Conservation (phyloP, 23 tunicate species). For the Halocynthia aurantium region DNA sequence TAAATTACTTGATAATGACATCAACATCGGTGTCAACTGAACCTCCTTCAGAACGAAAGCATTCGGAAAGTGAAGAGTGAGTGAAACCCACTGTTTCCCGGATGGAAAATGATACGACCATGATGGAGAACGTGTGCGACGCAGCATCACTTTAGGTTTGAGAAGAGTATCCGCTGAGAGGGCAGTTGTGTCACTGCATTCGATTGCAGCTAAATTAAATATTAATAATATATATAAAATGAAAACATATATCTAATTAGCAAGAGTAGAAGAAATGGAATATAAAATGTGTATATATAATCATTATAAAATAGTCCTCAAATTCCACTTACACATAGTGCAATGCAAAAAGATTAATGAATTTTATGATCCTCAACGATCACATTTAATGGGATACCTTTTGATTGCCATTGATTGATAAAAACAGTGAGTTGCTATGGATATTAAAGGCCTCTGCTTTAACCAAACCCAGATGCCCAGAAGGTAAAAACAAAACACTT, state of each 20-base stretch:
- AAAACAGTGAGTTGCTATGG: no score
- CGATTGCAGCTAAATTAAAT: constrained; percentile 9
- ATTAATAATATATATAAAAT: neutral
- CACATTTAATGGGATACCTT: no score
- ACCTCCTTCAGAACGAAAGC: constrained; percentile 13
- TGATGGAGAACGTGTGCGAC: constrained; percentile 12
- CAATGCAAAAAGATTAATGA: no score
- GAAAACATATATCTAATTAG: neutral
- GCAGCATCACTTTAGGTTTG: constrained; percentile 8
- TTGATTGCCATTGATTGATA: no score
- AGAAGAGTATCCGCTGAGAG: constrained; percentile 9
- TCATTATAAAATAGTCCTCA: no score
- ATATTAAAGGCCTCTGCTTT: no score
- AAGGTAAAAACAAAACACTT: neutral
- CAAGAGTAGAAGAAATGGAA: no score
- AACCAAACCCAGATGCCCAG: no score
- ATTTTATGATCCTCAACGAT: no score
- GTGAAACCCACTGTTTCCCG: constrained; percentile 11
- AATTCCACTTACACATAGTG: no score
- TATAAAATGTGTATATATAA: no score
- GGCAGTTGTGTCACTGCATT: constrained; percentile 14
- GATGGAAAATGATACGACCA: constrained; percentile 20
- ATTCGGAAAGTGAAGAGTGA: constrained; percentile 9
- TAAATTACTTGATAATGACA: constrained; percentile 9
- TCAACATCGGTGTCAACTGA: constrained; percentile 1